These are phyloP conservation scores for Lepidonotus clava DNA, from an alignment of 2,888 invertebrate genomes.

Conservation along the genomic window DNA sequence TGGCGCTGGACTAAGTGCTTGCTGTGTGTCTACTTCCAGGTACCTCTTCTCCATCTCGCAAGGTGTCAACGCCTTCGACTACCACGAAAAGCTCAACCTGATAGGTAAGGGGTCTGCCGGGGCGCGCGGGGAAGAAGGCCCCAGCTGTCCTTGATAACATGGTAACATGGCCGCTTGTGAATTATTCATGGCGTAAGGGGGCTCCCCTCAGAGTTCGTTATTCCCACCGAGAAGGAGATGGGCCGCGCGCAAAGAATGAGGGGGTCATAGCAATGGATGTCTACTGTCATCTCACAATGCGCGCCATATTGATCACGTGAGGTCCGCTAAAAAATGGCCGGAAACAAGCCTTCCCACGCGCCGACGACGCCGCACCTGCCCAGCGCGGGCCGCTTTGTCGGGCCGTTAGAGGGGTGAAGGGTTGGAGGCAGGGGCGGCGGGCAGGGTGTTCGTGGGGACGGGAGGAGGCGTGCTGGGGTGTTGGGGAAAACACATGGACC, in stretches of 20 bases:
- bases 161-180: conserved; percentile 26
- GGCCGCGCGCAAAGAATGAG: conserved; percentile 9
- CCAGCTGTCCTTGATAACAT: conserved; percentile 47
- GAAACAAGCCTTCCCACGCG: conserved; percentile 35
- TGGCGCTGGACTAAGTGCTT: not conserved
- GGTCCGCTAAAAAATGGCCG: conserved; percentile 25
- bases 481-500: not conserved
- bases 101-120: conserved; percentile 74
- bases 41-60: conserved; percentile 78
- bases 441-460: no score
- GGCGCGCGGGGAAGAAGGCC: no score
- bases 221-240: conserved; percentile 24
- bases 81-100: conserved; percentile 77
- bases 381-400: not conserved
- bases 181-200: conserved; percentile 39
- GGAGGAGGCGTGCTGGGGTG: no score
- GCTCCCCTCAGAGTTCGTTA: conserved; percentile 13
- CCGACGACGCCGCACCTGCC: conserved; percentile 19
- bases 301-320: conserved; percentile 38
- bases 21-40: conserved; percentile 63
- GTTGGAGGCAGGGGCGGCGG: no score
- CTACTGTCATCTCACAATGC: conserved; percentile 48
- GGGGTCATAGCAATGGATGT: conserved; percentile 42
- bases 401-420: no score
- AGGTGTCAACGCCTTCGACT: conserved; percentile 80